Base-by-base conservation (phyloP, 2,797 vertebrate genomes). In the Enteromius radiatus region DNA sequence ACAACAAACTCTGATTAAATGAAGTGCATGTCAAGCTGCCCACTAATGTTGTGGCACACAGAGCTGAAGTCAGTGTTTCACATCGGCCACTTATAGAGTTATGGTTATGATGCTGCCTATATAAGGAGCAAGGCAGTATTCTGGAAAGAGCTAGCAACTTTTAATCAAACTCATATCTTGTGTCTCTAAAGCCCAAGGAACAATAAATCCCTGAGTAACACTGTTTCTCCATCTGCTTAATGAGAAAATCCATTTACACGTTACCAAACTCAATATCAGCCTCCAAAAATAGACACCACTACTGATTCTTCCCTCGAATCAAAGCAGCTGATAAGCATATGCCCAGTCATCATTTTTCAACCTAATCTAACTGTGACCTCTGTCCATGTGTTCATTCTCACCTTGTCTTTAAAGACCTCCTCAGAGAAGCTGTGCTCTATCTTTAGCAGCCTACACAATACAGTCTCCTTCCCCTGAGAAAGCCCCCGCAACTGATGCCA, bases 381-480 rank as follows among this genome's bases (percentile, higher is more conserved):
- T 70, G 61, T 52, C 61, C 41, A 38, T 75, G 70, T 45, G 63
- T 79, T 84, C 71, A 86, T 52, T 74, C 81, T 81, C 87, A 83
- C 78, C 80, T 84, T 85, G 81, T 83, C 85, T 79, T 81, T 73
- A 83, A 56, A 71, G 76, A 69, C 69, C 78, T 83, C 85, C 56
- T 74, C 69, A 52, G 49, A 84, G 68, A 38, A 45, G 68, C 74
- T 80, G 54, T 43, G 74, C 12, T 49, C 71, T 78, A 81, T 83
- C 70, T 86, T 80, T 84, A 84, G 86, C 84, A 78, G 38, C 80
- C 76, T 59, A 70, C 61, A 70, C 59, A 70, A 64, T 69, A 76
- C 78, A 83, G 67, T 47, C 56, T 79, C 31, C 45, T 26, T 73
- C 75, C 77, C 78, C 14, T 23, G 54, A 81, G 80, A 83, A 52